These are phyloP conservation scores for Archocentrus centrarchus DNA, from an alignment of 2,113 vertebrate genomes.

Conservation along the genomic window DNA sequence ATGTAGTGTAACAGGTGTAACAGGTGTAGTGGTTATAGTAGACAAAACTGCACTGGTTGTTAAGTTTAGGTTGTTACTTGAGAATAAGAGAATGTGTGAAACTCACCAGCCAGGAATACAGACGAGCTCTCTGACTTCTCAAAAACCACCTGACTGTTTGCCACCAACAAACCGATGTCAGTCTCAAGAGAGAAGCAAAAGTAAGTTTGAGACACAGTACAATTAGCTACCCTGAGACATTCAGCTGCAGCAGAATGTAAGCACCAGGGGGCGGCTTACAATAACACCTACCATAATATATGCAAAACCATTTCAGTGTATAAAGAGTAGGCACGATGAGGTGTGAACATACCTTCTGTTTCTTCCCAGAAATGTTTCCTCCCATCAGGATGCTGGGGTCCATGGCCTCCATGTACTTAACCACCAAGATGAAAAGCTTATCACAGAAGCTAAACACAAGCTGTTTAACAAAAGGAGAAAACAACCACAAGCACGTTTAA, in stretches of 20 bases:
- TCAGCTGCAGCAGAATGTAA: too few species aligned
- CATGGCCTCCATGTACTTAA: conserved; percentile 96
- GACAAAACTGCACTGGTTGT: background rate
- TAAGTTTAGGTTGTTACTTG: background rate
- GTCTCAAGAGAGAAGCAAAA: conserved; percentile 78
- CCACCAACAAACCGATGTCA: conserved; percentile 89
- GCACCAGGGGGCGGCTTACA: too few species aligned
- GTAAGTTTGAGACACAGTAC: background rate
- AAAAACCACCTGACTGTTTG: conserved; percentile 96
- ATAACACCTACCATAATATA: background rate
- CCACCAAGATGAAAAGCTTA: conserved; percentile 88
- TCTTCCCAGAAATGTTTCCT: conserved; percentile 82
- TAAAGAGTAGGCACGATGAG: too few species aligned
- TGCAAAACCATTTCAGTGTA: background rate
- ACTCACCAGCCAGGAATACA: conserved; percentile 91
- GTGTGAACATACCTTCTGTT: conserved; percentile 85
- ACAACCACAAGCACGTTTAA: background rate
- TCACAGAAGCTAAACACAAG: conserved; percentile 92
- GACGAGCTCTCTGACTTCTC: conserved; percentile 95
- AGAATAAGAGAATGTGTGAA: background rate
- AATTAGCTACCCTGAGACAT: background rate
- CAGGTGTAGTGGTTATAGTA: background rate
- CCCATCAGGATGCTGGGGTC: conserved; percentile 93
- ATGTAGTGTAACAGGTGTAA: background rate
- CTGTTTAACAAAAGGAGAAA: conserved; percentile 68